Evolutionary conservation across 2,888 invertebrate species (phyloP), one percentile per base, ranked within the genome.

Genomic region (Temnothorax rugatulus): DNA sequence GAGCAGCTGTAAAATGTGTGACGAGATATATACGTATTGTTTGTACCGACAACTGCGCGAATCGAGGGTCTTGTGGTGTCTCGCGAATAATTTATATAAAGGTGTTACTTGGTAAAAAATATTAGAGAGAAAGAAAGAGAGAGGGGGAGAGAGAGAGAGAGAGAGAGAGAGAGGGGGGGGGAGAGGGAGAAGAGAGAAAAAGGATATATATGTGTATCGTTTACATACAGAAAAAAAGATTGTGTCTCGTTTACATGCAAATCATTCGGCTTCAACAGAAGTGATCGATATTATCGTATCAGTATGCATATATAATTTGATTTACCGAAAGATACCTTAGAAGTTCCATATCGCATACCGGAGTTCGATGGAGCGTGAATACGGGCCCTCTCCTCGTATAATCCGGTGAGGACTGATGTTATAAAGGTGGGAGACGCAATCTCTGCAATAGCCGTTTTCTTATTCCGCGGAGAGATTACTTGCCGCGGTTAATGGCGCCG

Each of bases 1-100:
- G 79, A 81, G 79, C 71, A 73, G 38, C 59, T 81, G 79, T 81
- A 73, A 81, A 81, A 81, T 81, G 79, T 59, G 73, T 47, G 73
- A 47, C 79, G 21, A 13, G 34, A 73, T 73, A 81, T 73, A 81
- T 81, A 81, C 34, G 71, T 81, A 81, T 81, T 81, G 79, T 81
- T 81, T 81, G 34, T 73, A 69, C 69, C 41, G 29, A 69, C 54
- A 69, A 21, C 41, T 77, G 44, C 44, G 73, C 47, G 79, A 81
- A 73, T 81, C 38, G 79, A 59, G 54, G 44, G 38, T 66, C 11
- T 69, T 69, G 34, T 69, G 44, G 29, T 47, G 59, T 59, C 44
- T 47, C 21, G 18, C 73, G 47, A 81, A 71, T 81, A 25, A 81
- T 81, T 81, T 38, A 81, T 34, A 3, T 34, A 34, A 34, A 25